A percentile compares a stretch with the other conserved stretches of the same genome.
phyloP scores from a whole-genome alignment of 2,113 vertebrate species.

The Cacatua alba region DNA sequence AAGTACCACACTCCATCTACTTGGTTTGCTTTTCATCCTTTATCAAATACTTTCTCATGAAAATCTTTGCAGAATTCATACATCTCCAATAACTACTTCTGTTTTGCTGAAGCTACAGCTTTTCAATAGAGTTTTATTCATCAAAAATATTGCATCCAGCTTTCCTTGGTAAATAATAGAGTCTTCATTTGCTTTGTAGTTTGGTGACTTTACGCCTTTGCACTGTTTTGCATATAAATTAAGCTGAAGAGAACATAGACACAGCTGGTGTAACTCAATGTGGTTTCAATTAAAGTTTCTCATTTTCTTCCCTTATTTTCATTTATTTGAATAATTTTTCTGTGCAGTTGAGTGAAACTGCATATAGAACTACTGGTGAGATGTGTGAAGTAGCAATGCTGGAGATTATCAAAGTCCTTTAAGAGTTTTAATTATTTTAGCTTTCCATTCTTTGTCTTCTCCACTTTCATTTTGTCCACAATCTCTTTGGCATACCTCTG shows the following conservation, averaged over 20 bases:
- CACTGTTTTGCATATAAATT: slow-evolving; percentile 41
- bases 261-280: slow-evolving; percentile 24
- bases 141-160: slow-evolving; percentile 7
- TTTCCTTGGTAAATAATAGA: slow-evolving; percentile 8
- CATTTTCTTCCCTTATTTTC: slow-evolving; percentile 20
- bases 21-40: neutral
- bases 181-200: slow-evolving; percentile 31
- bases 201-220: neutral
- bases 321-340: neutral
- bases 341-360: neutral
- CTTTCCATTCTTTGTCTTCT: neutral
- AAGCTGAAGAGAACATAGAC: slow-evolving; percentile 3
- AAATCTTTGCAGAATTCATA: neutral
- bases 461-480: neutral
- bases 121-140: slow-evolving; percentile 6
- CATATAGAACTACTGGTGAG: neutral
- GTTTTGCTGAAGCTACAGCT: slow-evolving; percentile 4
- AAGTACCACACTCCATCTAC: neutral
- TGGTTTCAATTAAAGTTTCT: slow-evolving; percentile 1
- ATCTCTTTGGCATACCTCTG: neutral
- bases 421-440: neutral
- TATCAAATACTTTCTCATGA: neutral
- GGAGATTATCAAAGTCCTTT: neutral
- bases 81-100: neutral
- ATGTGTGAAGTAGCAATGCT: neutral